Percentiles rank a stretch among this genome's conserved stretches.
Evolutionary conservation across 2,113 vertebrate genomes (phyloP).

Genomic region (Eubucco bourcierii): DNA sequence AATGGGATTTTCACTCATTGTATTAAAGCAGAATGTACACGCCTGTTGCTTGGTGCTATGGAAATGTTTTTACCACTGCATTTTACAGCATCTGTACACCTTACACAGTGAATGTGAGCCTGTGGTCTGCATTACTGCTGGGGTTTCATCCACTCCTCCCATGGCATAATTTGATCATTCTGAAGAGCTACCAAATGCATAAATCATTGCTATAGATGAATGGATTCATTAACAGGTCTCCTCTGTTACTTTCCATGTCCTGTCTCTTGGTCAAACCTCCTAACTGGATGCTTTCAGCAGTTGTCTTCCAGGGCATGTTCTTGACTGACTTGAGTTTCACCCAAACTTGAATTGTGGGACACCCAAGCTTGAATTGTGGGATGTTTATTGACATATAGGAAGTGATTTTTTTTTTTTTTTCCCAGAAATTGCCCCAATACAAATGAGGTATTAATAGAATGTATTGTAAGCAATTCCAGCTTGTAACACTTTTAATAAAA

Average conservation of each 20-base stretch:
- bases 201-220: background rate
- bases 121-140: background rate
- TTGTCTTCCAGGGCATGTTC: background rate
- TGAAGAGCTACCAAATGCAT: background rate
- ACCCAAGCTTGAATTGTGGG: background rate
- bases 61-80: slow-evolving; percentile 17
- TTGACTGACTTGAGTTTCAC: slow-evolving; percentile 10
- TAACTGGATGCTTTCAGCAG: background rate
- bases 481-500: slow-evolving; percentile 72
- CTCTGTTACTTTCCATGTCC: background rate
- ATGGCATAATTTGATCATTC: background rate
- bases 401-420: background rate
- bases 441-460: slow-evolving; percentile 35
- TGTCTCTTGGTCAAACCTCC: background rate
- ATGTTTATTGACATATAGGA: slow-evolving; percentile 12
- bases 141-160: background rate
- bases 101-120: background rate
- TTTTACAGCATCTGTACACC: background rate
- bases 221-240: background rate
- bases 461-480: background rate
- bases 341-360: background rate
- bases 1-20: background rate
- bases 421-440: slow-evolving; percentile 1
- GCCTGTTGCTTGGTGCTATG: slow-evolving; percentile 13
- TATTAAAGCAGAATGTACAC: slow-evolving; percentile 22